A percentile compares a stretch with the other conserved stretches of the same genome.
These are phyloP conservation scores for Peromyscus maniculatus DNA, from an alignment of 2,113 vertebrate genomes.

Conservation along the genomic window DNA sequence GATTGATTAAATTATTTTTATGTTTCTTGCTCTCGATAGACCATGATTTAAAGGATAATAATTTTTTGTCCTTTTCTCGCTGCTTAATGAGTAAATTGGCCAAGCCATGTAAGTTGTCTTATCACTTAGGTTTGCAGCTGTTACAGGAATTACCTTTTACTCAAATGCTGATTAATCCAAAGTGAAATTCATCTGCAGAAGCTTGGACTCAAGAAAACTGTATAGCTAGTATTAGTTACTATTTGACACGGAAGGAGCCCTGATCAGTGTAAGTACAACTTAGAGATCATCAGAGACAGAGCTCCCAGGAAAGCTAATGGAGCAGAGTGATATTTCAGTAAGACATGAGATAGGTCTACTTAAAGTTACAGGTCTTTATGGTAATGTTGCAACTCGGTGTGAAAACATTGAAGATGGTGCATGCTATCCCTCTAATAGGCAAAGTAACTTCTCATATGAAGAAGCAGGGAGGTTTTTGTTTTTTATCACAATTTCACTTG, in stretches of 20 bases:
- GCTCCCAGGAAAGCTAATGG: neutral
- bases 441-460: neutral
- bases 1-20: neutral
- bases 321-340: neutral
- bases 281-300: neutral
- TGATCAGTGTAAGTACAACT: neutral
- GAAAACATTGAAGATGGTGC: neutral
- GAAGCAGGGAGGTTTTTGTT: neutral
- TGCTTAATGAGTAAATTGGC: neutral
- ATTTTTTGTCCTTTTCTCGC: neutral
- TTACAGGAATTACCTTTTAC: neutral
- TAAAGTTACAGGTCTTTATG: neutral
- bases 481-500: neutral
- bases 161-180: slow-evolving; percentile 28
- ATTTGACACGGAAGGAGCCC: neutral
- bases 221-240: neutral
- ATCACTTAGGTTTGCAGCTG: neutral
- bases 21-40: neutral
- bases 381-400: neutral
- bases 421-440: neutral
- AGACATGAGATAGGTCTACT: neutral
- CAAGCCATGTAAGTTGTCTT: neutral
- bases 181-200: slow-evolving; percentile 14
- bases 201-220: neutral
- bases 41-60: neutral